Conservation (phyloP, 2,888 invertebrate genomes). For the Lithophane leautieri region DNA sequence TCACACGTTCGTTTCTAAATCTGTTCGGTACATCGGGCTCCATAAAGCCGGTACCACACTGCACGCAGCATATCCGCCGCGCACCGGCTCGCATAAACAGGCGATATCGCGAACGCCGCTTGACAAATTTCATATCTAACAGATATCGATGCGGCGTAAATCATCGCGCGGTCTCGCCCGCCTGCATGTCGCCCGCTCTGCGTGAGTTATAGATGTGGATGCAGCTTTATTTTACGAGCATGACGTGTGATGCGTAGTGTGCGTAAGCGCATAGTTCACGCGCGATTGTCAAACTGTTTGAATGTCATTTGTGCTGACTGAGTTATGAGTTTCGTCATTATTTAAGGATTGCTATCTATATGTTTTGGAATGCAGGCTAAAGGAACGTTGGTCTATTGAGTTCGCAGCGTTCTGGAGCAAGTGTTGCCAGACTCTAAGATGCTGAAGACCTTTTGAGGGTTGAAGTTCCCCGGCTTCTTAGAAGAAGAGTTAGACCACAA, state of each 20-base stretch:
- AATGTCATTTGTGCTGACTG: conserved; percentile 50
- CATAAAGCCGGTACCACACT: conserved; percentile 59
- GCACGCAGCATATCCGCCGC: conserved; percentile 59
- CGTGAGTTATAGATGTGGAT: conserved; percentile 76
- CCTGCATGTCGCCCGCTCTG: conserved; percentile 72
- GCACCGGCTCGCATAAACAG: conserved; percentile 85
- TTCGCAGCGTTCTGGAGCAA: background rate
- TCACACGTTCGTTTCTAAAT: conserved; percentile 51
- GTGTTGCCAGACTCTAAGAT: background rate
- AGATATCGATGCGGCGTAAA: conserved; percentile 87
- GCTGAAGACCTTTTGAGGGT: background rate
- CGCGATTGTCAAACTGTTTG: conserved; percentile 59
- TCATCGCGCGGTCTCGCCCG: conserved; percentile 78
- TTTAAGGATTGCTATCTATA: conserved; percentile 15
- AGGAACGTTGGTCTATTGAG: background rate
- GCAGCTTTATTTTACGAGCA: conserved; percentile 74
- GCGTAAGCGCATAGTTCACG: conserved; percentile 67
- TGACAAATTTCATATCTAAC: conserved; percentile 89
- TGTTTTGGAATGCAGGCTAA: background rate
- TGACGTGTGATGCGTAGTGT: conserved; percentile 68
- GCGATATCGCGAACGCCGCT: conserved; percentile 73
- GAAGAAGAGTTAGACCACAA: background rate
- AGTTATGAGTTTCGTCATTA: conserved; percentile 40
- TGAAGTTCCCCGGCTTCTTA: background rate
- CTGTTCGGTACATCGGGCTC: conserved; percentile 35